Percentiles rank a stretch among this genome's conserved stretches.
Conservation (phyloP, 2,113 vertebrate species). For the Glareola pratincola region DNA sequence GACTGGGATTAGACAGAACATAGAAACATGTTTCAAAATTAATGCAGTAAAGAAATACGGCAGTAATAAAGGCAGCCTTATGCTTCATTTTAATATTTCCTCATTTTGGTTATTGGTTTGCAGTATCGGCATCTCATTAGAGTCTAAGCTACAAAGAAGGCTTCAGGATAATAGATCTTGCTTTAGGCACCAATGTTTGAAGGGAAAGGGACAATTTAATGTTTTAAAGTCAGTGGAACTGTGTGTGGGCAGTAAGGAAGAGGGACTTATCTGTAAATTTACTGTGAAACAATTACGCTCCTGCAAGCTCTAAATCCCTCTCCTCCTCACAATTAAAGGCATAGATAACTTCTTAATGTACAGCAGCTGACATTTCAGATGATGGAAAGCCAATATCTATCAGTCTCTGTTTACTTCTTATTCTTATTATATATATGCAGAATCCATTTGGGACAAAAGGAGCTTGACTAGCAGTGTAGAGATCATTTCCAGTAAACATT, state of each 20-base stretch:
- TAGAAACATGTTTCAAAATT: neutral
- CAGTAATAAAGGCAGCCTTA: neutral
- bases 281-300: neutral
- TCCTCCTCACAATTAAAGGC: constrained; percentile 56
- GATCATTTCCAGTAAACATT: neutral
- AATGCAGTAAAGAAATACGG: neutral
- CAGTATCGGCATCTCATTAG: neutral
- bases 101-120: constrained; percentile 24
- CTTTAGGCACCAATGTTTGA: neutral
- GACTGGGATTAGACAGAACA: neutral
- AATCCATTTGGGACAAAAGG: constrained; percentile 2
- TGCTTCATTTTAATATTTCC: neutral
- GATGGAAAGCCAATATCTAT: constrained; percentile 44
- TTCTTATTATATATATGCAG: neutral
- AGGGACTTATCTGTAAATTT: constrained; percentile 24
- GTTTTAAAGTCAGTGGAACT: neutral
- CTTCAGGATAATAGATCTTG: neutral
- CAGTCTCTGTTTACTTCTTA: constrained; percentile 31
- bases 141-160: neutral
- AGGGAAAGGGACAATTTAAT: constrained; percentile 17
- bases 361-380: constrained; percentile 17
- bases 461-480: neutral
- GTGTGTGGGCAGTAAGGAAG: constrained; percentile 2
- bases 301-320: constrained; percentile 47
- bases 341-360: constrained; percentile 52